Conservation (phyloP, 2,113 vertebrate species). For the Peromyscus maniculatus region DNA sequence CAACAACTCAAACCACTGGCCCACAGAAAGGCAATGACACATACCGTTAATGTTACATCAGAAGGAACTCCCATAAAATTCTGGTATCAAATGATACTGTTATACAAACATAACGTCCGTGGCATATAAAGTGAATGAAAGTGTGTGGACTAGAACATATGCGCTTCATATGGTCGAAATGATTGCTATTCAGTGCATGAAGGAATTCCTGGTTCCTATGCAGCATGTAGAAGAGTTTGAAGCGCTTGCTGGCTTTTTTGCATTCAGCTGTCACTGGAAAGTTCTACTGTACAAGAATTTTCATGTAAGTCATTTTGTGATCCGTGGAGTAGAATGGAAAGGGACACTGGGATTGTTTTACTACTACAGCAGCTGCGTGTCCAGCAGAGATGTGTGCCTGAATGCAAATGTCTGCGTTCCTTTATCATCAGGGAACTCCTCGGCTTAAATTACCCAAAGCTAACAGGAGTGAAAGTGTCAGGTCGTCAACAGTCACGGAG, state of each 20-base stretch:
- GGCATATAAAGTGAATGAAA: not conserved
- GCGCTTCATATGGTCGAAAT: not conserved
- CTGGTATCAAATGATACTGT: not conserved
- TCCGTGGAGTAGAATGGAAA: not conserved
- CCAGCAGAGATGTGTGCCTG: not conserved
- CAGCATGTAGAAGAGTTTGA: not conserved
- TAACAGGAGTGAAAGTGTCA: slow-evolving; percentile 2
- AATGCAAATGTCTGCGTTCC: not conserved
- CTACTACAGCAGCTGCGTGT: not conserved
- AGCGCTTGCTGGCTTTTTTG: slow-evolving; percentile 23
- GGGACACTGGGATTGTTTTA: not conserved
- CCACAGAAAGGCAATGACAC: not conserved
- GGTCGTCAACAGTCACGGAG: not conserved
- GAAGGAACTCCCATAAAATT: slow-evolving; percentile 44
- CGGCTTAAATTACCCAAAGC: not conserved
- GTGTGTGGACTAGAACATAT: not conserved
- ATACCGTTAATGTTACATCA: not conserved
- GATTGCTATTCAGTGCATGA: not conserved
- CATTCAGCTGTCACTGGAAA: slow-evolving; percentile 51
- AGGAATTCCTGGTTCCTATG: not conserved
- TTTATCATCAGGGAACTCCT: not conserved
- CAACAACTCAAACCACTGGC: not conserved
- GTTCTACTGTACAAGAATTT: not conserved
- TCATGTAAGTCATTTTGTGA: not conserved
- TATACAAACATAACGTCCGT: not conserved